A percentile compares a stretch with the other conserved stretches of the same genome.
phyloP scores from a whole-genome alignment of 2,113 vertebrate genomes.

The Gallinago undulata region DNA sequence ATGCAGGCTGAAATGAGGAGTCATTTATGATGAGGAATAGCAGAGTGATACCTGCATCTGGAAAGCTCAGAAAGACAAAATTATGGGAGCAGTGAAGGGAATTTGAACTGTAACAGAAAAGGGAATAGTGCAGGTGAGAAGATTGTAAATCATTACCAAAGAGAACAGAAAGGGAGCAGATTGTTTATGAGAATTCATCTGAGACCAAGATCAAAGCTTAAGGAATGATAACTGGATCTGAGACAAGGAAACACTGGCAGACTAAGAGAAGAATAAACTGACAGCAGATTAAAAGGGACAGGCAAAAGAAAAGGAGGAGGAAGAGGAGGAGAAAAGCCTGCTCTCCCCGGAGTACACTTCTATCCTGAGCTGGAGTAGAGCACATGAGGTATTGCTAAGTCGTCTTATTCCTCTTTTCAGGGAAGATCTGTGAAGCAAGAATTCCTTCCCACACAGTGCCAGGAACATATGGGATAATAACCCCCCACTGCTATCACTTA shows the following conservation, averaged over 20 bases:
- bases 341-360: background rate
- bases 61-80: background rate
- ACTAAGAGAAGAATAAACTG: background rate
- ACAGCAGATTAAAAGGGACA: background rate
- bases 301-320: background rate
- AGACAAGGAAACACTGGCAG: background rate
- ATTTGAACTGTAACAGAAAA: background rate
- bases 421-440: background rate
- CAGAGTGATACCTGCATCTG: background rate
- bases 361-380: background rate
- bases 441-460: background rate
- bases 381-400: background rate
- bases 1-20: background rate
- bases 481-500: background rate
- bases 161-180: background rate
- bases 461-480: background rate
- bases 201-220: background rate
- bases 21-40: background rate
- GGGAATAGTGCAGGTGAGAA: background rate
- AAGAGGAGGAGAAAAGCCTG: background rate
- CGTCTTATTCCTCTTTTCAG: background rate
- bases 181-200: background rate
- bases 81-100: background rate
- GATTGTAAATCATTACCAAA: background rate
- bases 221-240: background rate